These are phyloP conservation scores for Anarrhichthys ocellatus DNA, from an alignment of 2,113 vertebrate species.

Conservation along the genomic window DNA sequence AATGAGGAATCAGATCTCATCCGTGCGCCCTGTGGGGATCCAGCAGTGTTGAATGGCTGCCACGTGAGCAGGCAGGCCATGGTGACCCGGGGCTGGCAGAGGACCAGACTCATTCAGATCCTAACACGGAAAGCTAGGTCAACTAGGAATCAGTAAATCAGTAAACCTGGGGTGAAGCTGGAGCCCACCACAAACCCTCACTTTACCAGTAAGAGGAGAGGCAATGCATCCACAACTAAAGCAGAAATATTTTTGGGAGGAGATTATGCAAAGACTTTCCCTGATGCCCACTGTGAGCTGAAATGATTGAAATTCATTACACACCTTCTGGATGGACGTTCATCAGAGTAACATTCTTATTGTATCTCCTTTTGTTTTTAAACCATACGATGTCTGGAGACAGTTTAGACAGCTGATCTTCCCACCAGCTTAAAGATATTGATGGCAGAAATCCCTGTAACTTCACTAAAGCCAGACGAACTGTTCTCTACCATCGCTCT, in stretches of 20 bases:
- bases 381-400: not conserved
- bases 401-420: not conserved
- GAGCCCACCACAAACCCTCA: conserved; percentile 11
- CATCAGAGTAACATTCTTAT: not conserved
- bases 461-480: not conserved
- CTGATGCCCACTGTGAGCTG: not conserved
- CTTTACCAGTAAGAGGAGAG: conserved; percentile 13
- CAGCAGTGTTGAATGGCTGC: conserved; percentile 35
- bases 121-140: conserved; percentile 53
- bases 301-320: not conserved
- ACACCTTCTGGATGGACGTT: not conserved
- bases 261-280: not conserved
- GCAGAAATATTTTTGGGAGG: not conserved
- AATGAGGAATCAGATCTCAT: conserved; percentile 40
- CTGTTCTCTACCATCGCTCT: not conserved
- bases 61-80: conserved; percentile 40
- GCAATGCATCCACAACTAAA: not conserved
- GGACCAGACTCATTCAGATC: conserved; percentile 54
- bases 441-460: not conserved
- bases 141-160: conserved; percentile 54
- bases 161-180: conserved; percentile 24
- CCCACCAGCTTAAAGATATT: not conserved
- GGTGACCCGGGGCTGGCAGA: conserved; percentile 47
- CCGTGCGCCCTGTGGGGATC: conserved; percentile 10
- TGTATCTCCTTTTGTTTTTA: not conserved